These are phyloP conservation scores for Cotesia typhae DNA, from an alignment of 1,140 invertebrate genomes.

Conservation along the genomic window DNA sequence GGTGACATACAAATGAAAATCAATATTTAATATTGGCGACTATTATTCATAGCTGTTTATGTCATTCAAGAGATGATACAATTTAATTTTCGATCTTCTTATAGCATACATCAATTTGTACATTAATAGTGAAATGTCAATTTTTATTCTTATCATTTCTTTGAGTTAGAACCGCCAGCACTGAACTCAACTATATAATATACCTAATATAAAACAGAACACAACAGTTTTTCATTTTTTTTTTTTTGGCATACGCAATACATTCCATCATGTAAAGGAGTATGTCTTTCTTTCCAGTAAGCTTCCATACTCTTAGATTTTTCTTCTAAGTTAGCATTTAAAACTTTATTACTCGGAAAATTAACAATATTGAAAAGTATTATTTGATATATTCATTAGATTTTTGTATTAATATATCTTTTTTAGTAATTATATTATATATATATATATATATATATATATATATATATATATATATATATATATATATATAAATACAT, in stretches of 20 bases:
- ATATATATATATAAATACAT: too few relatives aligned
- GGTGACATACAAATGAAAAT: not conserved
- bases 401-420: slow-evolving; percentile 38
- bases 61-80: slow-evolving; percentile 10
- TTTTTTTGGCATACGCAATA: slow-evolving; percentile 59
- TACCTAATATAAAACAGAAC: slow-evolving; percentile 66
- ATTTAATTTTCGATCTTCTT: slow-evolving; percentile 3
- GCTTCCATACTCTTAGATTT: slow-evolving; percentile 32
- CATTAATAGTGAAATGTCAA: slow-evolving; percentile 22
- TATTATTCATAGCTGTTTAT: not conserved
- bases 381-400: slow-evolving; percentile 38
- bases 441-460: too few relatives aligned
- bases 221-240: slow-evolving; percentile 55
- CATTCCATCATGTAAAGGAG: slow-evolving; percentile 63
- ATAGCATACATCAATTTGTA: slow-evolving; percentile 25
- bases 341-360: slow-evolving; percentile 37
- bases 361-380: slow-evolving; percentile 38
- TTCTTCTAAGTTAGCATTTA: slow-evolving; percentile 36
- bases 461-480: slow-evolving; percentile 20
- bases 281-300: slow-evolving; percentile 51
- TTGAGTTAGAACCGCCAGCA: slow-evolving; percentile 48
- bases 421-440: slow-evolving; percentile 34
- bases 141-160: slow-evolving; percentile 8
- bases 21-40: slow-evolving; percentile 51
- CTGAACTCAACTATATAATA: slow-evolving; percentile 53